Evolutionary conservation across 53 echinoderm and acorn worm species (phyloP).

Genomic region (Echinometra lucunter): DNA sequence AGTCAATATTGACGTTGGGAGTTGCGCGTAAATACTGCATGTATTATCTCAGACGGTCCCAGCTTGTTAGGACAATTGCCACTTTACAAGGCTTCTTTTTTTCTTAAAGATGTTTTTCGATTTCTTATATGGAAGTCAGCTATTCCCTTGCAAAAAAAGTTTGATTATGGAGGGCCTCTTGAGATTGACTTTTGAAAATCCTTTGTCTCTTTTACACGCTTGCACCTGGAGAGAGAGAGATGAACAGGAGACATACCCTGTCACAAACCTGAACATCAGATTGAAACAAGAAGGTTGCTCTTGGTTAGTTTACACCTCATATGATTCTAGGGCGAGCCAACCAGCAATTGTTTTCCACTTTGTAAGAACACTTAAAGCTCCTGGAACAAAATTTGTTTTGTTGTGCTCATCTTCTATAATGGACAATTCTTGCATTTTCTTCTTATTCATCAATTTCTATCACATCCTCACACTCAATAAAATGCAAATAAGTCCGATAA

Average conservation of each 20-base stretch:
- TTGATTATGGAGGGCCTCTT: not conserved
- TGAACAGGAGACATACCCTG: not conserved
- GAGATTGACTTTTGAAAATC: conserved; percentile 26
- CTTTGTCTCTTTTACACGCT: conserved; percentile 23
- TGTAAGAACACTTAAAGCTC: too few species aligned
- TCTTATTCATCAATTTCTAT: not conserved
- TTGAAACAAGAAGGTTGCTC: not conserved
- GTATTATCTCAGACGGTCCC: conserved; percentile 60
- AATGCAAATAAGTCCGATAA: not conserved
- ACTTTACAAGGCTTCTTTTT: conserved; percentile 48
- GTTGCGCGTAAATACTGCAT: conserved; percentile 61
- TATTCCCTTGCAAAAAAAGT: conserved; percentile 13
- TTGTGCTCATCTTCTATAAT: too few species aligned
- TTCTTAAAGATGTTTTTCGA: not conserved
- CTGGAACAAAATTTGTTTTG: not conserved
- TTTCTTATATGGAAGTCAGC: not conserved
- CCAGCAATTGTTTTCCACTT: not conserved
- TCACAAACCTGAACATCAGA: not conserved
- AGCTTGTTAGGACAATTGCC: conserved; percentile 59
- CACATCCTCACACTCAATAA: not conserved
- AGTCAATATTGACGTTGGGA: conserved; percentile 69
- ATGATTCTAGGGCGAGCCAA: not conserved
- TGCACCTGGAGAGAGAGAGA: conserved; percentile 33
- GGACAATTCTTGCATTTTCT: not conserved
- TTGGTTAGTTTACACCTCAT: not conserved